Evolutionary conservation across 1,140 invertebrate species (phyloP), one percentile per base, ranked within the genome.

Genomic region (Glomeris maerens): DNA sequence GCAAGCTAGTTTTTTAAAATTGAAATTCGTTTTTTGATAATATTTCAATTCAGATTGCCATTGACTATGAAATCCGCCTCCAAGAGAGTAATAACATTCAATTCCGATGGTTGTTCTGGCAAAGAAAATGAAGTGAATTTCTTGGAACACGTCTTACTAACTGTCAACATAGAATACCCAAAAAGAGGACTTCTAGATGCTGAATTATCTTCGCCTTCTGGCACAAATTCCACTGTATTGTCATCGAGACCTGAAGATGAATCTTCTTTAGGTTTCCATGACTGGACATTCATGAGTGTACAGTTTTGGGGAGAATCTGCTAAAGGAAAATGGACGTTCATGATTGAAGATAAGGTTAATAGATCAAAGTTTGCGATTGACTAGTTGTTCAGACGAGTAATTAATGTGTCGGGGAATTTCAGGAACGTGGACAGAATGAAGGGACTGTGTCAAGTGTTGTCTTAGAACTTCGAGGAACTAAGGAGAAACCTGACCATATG

Each of bases 271-370:
- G 88, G 86, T 13, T 89, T 92, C 62, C 64, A 71, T 2, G 76
- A 81, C 52, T 96, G 91, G 84, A 81, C 78, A 36, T 85, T 96
- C 62, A 84, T 88, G 73, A 85, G 85, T 0, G 83, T 94, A 0
- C 87, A 87, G 41, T 84, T 81, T 3, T 96, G 91, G 91, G 89
- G 86, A 7, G 92, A 96, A 68, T 67, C 78, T 58, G 79, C 86
- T 2, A 60, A 62, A 17, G 88, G 86, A 1, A 62, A 68, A 20
- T 94, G 90, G 90, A 76, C 58, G 1, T 60, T 90, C 13, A 64
- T 67, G 10, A 66, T 83, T 49, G 54, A 64, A 17, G 80, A 83
- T 58, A 60, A 66, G 64, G 80, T 82, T n/a, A n/a, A n/a, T n/a
- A n/a, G n/a, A n/a, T n/a, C n/a, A n/a, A n/a, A n/a, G n/a, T n/a